Evolutionary conservation across 2,888 invertebrate species (phyloP).

Genomic region (Eristalis pertinax): DNA sequence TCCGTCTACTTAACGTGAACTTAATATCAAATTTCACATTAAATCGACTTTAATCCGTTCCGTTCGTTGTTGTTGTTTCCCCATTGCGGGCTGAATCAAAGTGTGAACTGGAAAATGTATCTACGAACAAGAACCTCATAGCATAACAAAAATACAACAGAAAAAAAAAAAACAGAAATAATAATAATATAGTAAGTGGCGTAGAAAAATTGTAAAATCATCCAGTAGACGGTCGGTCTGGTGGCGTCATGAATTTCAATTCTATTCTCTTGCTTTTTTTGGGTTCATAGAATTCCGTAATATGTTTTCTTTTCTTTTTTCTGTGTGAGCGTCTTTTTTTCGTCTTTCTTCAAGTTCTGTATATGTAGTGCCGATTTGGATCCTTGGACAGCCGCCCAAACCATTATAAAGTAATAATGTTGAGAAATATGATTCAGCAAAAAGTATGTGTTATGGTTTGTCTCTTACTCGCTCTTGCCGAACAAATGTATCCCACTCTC

Average conservation of each 20-base stretch:
- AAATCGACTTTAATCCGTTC: constrained; percentile 68
- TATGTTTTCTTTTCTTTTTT: constrained; percentile 7
- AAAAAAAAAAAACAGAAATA: constrained; percentile 47
- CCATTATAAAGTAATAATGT: constrained; percentile 70
- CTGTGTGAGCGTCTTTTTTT: constrained; percentile 1
- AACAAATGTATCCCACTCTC: constrained; percentile 40
- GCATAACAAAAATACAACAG: constrained; percentile 27
- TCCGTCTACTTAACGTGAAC: constrained; percentile 70
- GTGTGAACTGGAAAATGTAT: constrained; percentile 71
- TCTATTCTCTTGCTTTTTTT: constrained; percentile 56
- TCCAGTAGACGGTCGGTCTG: constrained; percentile 71
- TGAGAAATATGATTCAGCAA: constrained; percentile 70
- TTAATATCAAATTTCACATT: constrained; percentile 72
- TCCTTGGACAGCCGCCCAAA: constrained; percentile 67
- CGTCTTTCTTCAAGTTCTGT: constrained; percentile 7
- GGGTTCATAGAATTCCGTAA: constrained; percentile 38
- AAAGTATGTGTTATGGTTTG: constrained; percentile 8
- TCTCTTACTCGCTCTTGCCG: constrained; percentile 13
- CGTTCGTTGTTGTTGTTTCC: constrained; percentile 6
- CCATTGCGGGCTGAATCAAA: constrained; percentile 61
- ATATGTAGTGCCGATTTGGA: constrained; percentile 51
- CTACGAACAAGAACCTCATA: constrained; percentile 58
- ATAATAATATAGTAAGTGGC: constrained; percentile 71
- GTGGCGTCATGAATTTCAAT: constrained; percentile 73
- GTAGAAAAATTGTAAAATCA: constrained; percentile 71